A percentile compares a stretch with the other conserved stretches of the same genome.
phyloP scores from a whole-genome alignment of 1,140 invertebrate species.

The Sesamia nonagrioides region DNA sequence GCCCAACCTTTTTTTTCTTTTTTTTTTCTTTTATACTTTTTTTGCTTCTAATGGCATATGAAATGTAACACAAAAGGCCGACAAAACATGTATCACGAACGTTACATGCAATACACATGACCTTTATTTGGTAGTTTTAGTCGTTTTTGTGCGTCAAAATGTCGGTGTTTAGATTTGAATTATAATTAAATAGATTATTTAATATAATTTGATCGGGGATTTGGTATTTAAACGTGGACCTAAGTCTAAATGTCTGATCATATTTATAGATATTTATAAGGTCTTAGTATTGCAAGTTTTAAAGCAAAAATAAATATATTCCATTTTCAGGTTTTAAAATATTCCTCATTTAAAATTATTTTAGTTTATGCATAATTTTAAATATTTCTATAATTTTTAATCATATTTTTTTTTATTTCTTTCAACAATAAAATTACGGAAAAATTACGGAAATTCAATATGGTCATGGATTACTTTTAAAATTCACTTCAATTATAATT shows the following conservation, averaged over 20 bases:
- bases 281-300: too few relatives aligned
- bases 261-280: too few relatives aligned
- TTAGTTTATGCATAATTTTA: too few relatives aligned
- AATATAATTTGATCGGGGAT: neutral
- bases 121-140: conserved; percentile 44
- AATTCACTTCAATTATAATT: neutral
- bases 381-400: too few relatives aligned
- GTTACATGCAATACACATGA: conserved; percentile 41
- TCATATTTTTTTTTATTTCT: too few relatives aligned
- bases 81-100: conserved; percentile 39
- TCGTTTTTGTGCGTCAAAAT: conserved; percentile 31
- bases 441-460: neutral
- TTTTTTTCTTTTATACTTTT: conserved; percentile 49
- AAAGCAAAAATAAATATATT: too few relatives aligned
- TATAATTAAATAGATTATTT: conserved; percentile 18
- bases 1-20: conserved; percentile 51
- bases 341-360: too few relatives aligned
- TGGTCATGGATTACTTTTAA: neutral
- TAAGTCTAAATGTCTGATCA: neutral
- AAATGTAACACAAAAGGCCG: conserved; percentile 53
- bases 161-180: conserved; percentile 25
- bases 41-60: conserved; percentile 59
- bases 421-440: too few relatives aligned
- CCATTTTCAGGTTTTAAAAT: too few relatives aligned
- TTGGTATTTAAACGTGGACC: neutral